phyloP scores from a whole-genome alignment of 2,888 invertebrate genomes.

The Folsomia candida region DNA sequence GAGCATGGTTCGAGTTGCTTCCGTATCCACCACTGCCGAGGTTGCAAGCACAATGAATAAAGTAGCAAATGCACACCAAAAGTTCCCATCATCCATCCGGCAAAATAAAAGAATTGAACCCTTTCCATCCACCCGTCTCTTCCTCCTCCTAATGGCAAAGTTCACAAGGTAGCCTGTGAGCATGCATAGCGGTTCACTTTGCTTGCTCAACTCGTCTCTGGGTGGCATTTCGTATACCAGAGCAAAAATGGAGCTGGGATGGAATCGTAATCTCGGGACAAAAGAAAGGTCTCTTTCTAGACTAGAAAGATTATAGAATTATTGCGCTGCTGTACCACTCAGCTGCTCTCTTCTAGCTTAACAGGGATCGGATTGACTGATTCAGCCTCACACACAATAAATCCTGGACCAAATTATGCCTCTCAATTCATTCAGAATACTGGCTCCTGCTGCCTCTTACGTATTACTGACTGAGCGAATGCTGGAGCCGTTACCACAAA shows the following conservation, averaged over 20 bases:
- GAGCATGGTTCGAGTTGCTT: not conserved
- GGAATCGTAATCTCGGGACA: not conserved
- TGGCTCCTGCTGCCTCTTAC: not conserved
- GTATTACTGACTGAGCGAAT: not conserved
- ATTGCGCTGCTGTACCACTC: conserved; percentile 11
- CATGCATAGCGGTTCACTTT: not conserved
- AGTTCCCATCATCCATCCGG: conserved; percentile 2
- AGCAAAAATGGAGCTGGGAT: not conserved
- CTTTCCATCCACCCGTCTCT: conserved; percentile 3
- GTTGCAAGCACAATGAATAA: not conserved
- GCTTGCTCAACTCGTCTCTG: not conserved
- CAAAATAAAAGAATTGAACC: not conserved
- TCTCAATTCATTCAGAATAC: conserved; percentile 18
- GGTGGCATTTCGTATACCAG: not conserved
- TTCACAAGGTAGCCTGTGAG: not conserved
- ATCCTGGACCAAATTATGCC: conserved; percentile 49
- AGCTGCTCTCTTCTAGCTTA: conserved; percentile 17
- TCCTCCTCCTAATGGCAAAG: conserved; percentile 9
- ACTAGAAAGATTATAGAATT: not conserved
- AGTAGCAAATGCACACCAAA: no score
- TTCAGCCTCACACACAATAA: conserved; percentile 50
- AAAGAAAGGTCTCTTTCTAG: not conserved
- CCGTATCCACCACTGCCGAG: no score
- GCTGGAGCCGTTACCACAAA: conserved; percentile 4
- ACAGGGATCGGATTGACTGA: conserved; percentile 36